Evolutionary conservation across 2,888 invertebrate genomes (phyloP), one percentile per base, ranked within the genome.

Genomic region (Cartodere bifasciata): DNA sequence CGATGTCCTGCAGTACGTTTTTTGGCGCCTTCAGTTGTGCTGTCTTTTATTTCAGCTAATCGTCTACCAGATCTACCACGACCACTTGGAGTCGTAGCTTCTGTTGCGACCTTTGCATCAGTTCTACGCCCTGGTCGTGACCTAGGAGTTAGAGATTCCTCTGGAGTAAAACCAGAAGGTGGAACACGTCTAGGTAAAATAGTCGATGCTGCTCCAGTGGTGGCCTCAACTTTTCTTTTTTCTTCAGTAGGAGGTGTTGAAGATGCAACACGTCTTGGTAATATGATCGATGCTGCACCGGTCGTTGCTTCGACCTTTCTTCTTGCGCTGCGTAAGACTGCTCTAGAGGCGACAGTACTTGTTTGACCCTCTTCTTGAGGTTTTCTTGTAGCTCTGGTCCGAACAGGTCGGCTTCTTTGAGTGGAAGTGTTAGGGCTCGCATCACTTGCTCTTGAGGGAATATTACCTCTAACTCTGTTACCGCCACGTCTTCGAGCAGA

Each of bases 111-210:
- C 16, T 39, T 36, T 20, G 30, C 15, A 20, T 28, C 15, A 15
- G 32, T 31, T 9, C 25, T 13, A 22, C 32, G 23, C 2, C 26
- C 26, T 4, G 15, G 16, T 23, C 32, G 17, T n/a, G 23, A 4
- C 29, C 37, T 37, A 13, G 31, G 22, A 10, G 31, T n/a, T n/a
- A n/a, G n/a, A n/a, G n/a, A n/a, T 16, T 26, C 37, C 34, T 41
- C 42, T 4, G 36, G 30, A 4, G 41, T 31, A 26, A 48, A 43
- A 4, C 47, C 40, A 2, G 46, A 44, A 1, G 49, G 45, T 10
- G 40, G 43, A 25, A 37, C 33, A 16, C 41, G 44, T 35, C 36
- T 34, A 9, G 36, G 31, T 6, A 25, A 22, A n/a, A n/a, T n/a
- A n/a, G n/a, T n/a, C 15, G 36, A 25, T 16, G 31, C 28, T 4